These are phyloP conservation scores for Lordiphosa mommai DNA, from an alignment of 1,140 invertebrate species.

Conservation along the genomic window DNA sequence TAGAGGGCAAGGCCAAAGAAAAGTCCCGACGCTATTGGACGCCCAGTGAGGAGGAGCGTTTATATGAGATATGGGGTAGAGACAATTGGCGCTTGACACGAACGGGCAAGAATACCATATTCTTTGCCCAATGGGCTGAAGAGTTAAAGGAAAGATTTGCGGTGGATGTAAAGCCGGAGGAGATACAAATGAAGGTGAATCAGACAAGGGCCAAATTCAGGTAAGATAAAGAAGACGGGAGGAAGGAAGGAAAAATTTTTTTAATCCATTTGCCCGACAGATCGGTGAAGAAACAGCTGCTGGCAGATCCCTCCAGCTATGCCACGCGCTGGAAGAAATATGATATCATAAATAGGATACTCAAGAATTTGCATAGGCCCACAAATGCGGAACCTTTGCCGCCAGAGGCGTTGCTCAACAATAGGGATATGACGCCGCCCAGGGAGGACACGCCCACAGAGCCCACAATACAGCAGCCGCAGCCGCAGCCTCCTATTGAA, in stretches of 20 bases:
- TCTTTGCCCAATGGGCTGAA: conserved; percentile 63
- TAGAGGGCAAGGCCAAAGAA: conserved; percentile 54
- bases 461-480: conserved; percentile 1
- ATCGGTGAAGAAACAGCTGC: conserved; percentile 59
- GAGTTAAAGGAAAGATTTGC: conserved; percentile 60
- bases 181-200: conserved; percentile 75
- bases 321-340: conserved; percentile 70
- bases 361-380: conserved; percentile 68
- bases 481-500: conserved; percentile 13
- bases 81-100: conserved; percentile 71
- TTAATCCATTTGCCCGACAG: conserved; percentile 10
- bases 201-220: conserved; percentile 72
- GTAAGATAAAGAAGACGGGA: conserved; percentile 13
- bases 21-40: conserved; percentile 73
- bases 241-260: neutral
- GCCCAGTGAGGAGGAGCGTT: conserved; percentile 65
- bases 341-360: conserved; percentile 62
- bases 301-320: conserved; percentile 41
- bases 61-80: conserved; percentile 73
- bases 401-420: conserved; percentile 58
- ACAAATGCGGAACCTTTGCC: conserved; percentile 70
- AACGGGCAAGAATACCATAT: conserved; percentile 71
- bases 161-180: conserved; percentile 69
- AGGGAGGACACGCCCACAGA: conserved; percentile 33
- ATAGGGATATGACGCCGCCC: conserved; percentile 62